These are phyloP conservation scores for Lasioglossum villosulum DNA, from an alignment of 2,888 invertebrate species.

Conservation along the genomic window DNA sequence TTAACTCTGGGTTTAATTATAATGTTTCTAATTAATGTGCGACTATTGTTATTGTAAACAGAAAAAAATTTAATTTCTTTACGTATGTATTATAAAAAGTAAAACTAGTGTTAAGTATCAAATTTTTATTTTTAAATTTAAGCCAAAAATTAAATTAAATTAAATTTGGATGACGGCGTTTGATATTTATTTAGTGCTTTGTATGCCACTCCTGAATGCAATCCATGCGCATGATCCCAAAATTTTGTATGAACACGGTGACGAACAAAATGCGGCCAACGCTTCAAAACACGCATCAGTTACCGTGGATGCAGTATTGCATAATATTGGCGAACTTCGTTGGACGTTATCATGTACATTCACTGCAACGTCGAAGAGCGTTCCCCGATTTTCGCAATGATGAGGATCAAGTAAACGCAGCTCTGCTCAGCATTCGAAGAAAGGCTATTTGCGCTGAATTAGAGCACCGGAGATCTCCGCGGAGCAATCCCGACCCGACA, in stretches of 20 bases:
- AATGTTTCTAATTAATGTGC: no score
- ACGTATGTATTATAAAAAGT: no score
- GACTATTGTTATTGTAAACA: no score
- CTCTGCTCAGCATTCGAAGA: neutral
- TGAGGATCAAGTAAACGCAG: neutral
- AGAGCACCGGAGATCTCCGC: neutral
- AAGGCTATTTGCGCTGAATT: neutral
- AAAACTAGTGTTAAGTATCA: no score
- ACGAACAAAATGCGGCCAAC: neutral
- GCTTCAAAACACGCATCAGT: neutral
- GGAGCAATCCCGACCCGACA: constrained; percentile 24
- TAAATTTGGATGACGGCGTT: no score
- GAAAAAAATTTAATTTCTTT: no score
- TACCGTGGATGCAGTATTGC: neutral
- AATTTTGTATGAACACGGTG: neutral
- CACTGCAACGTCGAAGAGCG: neutral
- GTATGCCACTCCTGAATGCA: no score
- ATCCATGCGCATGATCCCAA: neutral
- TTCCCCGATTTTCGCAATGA: neutral
- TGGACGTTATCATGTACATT: neutral
- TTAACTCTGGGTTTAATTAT: no score
- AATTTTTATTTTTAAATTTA: no score
- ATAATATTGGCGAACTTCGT: constrained; percentile 3
- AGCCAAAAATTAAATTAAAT: no score
- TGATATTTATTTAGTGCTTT: no score